Conservation (phyloP, 2,113 vertebrate genomes). For the Muscicapa adusta region DNA sequence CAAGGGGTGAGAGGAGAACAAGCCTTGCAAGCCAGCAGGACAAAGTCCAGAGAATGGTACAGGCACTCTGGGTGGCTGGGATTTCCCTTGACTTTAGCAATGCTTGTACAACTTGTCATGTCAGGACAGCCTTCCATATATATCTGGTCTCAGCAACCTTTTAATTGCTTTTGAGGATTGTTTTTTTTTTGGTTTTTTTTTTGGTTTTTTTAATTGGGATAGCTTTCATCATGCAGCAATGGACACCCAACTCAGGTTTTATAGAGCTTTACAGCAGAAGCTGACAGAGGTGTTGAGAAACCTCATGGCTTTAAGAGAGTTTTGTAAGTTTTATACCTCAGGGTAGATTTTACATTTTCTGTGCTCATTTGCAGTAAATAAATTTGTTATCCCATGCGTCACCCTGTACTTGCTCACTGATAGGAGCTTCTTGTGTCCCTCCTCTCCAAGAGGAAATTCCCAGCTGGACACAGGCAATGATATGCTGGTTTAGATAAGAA, state of each 20-base stretch:
- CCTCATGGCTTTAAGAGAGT: neutral
- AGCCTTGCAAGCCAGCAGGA: neutral
- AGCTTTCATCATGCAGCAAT: neutral
- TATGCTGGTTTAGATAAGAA: neutral
- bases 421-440: neutral
- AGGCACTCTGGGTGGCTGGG: rapidly evolving
- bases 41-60: neutral
- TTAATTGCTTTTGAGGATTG: neutral
- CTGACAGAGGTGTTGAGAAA: neutral
- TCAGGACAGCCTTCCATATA: neutral
- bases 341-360: neutral
- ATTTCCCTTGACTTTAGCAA: neutral
- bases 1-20: neutral
- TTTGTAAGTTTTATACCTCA: neutral
- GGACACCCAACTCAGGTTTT: neutral
- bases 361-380: neutral
- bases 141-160: neutral
- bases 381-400: neutral
- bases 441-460: neutral
- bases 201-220: neutral
- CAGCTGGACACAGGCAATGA: neutral
- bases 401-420: neutral
- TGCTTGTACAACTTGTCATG: neutral
- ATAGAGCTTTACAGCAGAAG: neutral
- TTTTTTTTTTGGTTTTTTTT: no score